Percentiles rank a stretch among this genome's conserved stretches.
phyloP scores from a whole-genome alignment of 2,113 vertebrate species.

The Nycticryphes semicollaris region DNA sequence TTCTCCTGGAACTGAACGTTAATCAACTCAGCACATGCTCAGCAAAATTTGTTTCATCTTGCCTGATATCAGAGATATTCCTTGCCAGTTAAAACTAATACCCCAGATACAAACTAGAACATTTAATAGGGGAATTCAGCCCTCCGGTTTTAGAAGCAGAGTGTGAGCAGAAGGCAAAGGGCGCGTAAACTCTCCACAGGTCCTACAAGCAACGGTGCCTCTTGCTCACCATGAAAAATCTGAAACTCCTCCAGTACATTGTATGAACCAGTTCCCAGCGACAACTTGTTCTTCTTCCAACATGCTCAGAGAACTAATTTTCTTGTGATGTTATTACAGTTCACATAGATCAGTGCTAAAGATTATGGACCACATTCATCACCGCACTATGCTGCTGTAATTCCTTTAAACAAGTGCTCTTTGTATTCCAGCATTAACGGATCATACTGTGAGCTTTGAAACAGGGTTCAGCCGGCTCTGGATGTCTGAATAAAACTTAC shows the following conservation, averaged over 20 bases:
- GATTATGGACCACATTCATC: background rate
- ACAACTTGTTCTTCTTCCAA: background rate
- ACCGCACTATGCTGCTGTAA: background rate
- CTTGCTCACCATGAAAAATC: background rate
- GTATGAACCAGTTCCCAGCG: background rate
- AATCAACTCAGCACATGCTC: background rate
- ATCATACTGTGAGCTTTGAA: background rate
- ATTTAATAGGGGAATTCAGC: background rate
- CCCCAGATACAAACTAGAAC: background rate
- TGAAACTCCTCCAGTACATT: background rate
- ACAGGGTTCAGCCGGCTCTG: background rate
- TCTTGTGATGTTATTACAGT: background rate
- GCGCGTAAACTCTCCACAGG: rapidly evolving
- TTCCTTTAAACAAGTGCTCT: background rate
- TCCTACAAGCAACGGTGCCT: background rate
- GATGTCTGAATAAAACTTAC: background rate
- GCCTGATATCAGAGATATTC: background rate
- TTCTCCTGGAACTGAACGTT: background rate
- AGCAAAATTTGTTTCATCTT: background rate
- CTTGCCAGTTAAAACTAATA: background rate
- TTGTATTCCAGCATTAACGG: conserved; percentile 6
- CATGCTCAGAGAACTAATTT: background rate
- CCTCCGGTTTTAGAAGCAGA: background rate
- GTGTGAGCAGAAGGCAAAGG: background rate
- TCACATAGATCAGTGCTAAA: background rate